Evolutionary conservation across 2,888 invertebrate genomes (phyloP).

Genomic region (Euplagia quadripunctaria): DNA sequence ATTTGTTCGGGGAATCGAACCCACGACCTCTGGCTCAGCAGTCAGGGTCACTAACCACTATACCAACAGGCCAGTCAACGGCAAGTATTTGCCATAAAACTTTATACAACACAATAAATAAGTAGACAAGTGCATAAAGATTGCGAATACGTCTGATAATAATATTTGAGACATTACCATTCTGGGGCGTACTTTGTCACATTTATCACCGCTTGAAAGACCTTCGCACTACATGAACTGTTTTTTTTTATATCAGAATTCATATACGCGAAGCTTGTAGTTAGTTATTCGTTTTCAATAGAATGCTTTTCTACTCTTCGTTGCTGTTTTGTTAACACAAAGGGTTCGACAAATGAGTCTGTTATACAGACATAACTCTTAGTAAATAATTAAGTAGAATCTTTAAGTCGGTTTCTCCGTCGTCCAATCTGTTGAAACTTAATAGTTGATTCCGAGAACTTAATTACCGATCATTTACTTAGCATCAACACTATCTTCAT

Average conservation of each 20-base stretch:
- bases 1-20: too few species aligned
- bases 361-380: neutral
- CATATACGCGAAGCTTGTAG: neutral
- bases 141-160: too few species aligned
- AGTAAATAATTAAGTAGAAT: neutral
- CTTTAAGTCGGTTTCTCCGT: neutral
- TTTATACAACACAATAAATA: neutral
- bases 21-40: too few species aligned
- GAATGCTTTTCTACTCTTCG: neutral
- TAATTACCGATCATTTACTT: constrained; percentile 25
- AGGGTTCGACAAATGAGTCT: neutral
- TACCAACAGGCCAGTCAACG: neutral
- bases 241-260: neutral
- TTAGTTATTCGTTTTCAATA: too few species aligned
- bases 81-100: constrained; percentile 3
- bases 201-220: neutral
- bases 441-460: constrained; percentile 12
- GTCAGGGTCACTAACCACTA: too few species aligned
- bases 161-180: neutral
- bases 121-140: neutral
- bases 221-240: neutral
- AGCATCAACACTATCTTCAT: neutral
- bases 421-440: constrained; percentile 7
- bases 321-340: neutral
- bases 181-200: neutral